Conservation (phyloP, 2,888 invertebrate species). For the Cerceris rybyensis region DNA sequence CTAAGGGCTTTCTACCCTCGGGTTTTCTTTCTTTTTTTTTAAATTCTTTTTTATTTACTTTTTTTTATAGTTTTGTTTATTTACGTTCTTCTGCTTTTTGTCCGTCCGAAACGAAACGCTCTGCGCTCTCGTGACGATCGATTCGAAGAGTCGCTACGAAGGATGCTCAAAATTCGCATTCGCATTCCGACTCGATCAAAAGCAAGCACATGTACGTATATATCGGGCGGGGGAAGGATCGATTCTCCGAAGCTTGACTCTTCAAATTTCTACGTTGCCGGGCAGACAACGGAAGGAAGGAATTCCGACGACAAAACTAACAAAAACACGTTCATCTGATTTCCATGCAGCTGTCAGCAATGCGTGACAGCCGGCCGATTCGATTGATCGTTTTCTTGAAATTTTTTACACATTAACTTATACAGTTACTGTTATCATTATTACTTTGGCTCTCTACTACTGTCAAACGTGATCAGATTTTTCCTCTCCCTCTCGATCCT, state of each 20-base stretch:
- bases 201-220: neutral
- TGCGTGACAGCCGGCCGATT: conserved; percentile 72
- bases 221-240: neutral
- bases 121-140: conserved; percentile 59
- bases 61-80: too few relatives aligned
- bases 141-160: conserved; percentile 47
- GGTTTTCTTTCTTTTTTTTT: too few relatives aligned
- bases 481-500: conserved; percentile 38
- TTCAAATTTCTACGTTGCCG: conserved; percentile 46
- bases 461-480: conserved; percentile 8
- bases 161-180: neutral
- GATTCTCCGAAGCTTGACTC: conserved; percentile 27
- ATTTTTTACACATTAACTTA: neutral
- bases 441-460: neutral
- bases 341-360: conserved; percentile 78
- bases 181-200: too few relatives aligned
- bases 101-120: conserved; percentile 33
- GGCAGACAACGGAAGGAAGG: conserved; percentile 23
- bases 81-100: too few relatives aligned
- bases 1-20: too few relatives aligned
- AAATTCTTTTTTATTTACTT: too few relatives aligned
- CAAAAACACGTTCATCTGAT: conserved; percentile 68
- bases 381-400: conserved; percentile 19
- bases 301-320: conserved; percentile 32
- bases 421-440: neutral